Evolutionary conservation across 2,797 vertebrate genomes (phyloP).

Genomic region (Lycodopsis pacificus): DNA sequence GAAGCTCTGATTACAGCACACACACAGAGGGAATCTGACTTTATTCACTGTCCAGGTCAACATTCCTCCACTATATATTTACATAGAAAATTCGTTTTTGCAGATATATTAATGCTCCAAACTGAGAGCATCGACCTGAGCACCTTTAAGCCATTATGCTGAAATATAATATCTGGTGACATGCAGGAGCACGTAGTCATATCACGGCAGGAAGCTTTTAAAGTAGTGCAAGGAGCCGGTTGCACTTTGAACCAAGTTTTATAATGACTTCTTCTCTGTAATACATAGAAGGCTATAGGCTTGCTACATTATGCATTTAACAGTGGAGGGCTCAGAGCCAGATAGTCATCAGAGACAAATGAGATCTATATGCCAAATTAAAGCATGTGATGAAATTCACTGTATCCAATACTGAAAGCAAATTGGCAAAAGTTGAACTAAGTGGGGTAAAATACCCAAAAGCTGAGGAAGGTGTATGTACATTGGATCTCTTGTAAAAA

Average conservation of each 20-base stretch:
- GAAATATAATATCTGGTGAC: too few relatives aligned
- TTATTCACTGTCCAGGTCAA: too few relatives aligned
- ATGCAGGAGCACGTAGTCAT: too few relatives aligned
- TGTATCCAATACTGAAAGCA: neutral
- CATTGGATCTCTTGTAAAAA: slow-evolving; percentile 28
- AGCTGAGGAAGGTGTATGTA: neutral
- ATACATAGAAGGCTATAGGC: neutral
- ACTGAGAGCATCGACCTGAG: too few relatives aligned
- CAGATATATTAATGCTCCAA: too few relatives aligned
- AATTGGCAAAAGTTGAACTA: slow-evolving; percentile 15
- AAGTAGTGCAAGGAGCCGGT: too few relatives aligned
- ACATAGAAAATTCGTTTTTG: too few relatives aligned
- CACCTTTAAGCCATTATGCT: too few relatives aligned
- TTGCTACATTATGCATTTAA: slow-evolving; percentile 16
- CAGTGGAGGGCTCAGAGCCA: slow-evolving; percentile 8
- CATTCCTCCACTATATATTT: too few relatives aligned
- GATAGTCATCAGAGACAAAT: slow-evolving; percentile 37
- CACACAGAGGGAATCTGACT: too few relatives aligned
- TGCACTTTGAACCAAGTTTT: neutral
- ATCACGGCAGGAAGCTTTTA: too few relatives aligned
- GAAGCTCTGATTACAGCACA: too few relatives aligned
- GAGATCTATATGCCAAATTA: slow-evolving; percentile 43
- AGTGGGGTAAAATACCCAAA: neutral
- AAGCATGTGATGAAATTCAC: slow-evolving; percentile 38
- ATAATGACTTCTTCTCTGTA: slow-evolving; percentile 23